A percentile compares a stretch with the other conserved stretches of the same genome.
phyloP scores from a whole-genome alignment of 2,888 invertebrate species.

The Tiliacea aurago region DNA sequence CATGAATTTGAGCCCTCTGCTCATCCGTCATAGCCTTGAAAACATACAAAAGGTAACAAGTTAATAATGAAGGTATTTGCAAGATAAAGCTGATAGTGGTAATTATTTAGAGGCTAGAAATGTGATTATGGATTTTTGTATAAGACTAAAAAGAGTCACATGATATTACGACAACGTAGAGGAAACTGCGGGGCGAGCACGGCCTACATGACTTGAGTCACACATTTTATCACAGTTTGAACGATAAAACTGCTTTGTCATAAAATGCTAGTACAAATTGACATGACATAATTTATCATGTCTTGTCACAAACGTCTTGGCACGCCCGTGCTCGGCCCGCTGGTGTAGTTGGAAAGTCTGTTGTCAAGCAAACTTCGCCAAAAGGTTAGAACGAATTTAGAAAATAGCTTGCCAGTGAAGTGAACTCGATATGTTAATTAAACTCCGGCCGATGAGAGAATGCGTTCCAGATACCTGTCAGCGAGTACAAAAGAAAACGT shows the following conservation, averaged over 20 bases:
- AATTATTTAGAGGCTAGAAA: neutral
- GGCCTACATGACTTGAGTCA: too few relatives aligned
- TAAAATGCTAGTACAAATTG: too few relatives aligned
- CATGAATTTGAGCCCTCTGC: slow-evolving; percentile 77
- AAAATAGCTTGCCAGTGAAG: neutral
- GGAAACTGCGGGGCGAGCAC: too few relatives aligned
- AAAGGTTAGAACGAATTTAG: neutral
- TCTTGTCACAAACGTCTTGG: too few relatives aligned
- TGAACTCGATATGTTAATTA: neutral
- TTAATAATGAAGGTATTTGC: neutral
- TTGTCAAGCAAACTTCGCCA: too few relatives aligned
- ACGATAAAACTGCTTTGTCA: too few relatives aligned
- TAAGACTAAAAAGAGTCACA: neutral
- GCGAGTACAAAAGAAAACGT: too few relatives aligned
- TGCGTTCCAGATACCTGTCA: too few relatives aligned
- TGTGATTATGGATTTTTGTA: neutral
- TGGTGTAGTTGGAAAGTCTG: neutral
- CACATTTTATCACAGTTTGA: too few relatives aligned
- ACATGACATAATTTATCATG: too few relatives aligned
- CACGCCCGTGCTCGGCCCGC: too few relatives aligned
- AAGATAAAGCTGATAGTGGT: neutral
- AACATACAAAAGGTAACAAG: slow-evolving; percentile 6
- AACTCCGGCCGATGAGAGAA: too few relatives aligned
- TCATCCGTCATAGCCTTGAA: slow-evolving; percentile 82
- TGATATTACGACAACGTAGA: neutral